Evolutionary conservation across 2,888 invertebrate species (phyloP).

Genomic region (Branchellion lobata): DNA sequence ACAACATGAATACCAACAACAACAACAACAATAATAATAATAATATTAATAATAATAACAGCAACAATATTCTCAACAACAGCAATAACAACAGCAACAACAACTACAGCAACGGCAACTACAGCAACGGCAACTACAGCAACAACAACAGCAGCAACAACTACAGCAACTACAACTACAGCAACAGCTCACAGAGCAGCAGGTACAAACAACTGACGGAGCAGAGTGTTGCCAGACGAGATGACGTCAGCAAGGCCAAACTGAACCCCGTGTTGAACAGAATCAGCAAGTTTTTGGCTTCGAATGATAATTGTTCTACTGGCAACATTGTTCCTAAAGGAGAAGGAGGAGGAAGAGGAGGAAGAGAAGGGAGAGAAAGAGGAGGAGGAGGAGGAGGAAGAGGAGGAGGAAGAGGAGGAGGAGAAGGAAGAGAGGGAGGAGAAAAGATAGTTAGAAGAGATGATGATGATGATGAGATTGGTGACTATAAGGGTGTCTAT

Average conservation of each 20-base stretch:
- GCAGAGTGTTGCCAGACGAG: neutral
- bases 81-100: too few species aligned
- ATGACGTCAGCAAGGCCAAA: neutral
- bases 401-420: neutral
- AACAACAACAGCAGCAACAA: neutral
- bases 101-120: neutral
- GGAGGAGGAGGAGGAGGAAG: neutral
- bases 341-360: neutral
- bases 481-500: neutral
- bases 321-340: neutral
- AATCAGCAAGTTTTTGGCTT: conserved; percentile 34
- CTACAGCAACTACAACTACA: too few species aligned
- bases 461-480: conserved; percentile 3
- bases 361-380: neutral
- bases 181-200: neutral
- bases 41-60: too few species aligned
- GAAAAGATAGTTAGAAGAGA: neutral
- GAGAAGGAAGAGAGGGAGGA: neutral
- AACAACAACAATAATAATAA: too few species aligned
- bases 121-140: neutral
- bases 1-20: too few species aligned
- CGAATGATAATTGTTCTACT: neutral
- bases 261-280: conserved; percentile 29
- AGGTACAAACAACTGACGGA: neutral
- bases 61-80: too few species aligned